phyloP scores from a whole-genome alignment of 2,888 invertebrate genomes.

The Diplolepis rosae region DNA sequence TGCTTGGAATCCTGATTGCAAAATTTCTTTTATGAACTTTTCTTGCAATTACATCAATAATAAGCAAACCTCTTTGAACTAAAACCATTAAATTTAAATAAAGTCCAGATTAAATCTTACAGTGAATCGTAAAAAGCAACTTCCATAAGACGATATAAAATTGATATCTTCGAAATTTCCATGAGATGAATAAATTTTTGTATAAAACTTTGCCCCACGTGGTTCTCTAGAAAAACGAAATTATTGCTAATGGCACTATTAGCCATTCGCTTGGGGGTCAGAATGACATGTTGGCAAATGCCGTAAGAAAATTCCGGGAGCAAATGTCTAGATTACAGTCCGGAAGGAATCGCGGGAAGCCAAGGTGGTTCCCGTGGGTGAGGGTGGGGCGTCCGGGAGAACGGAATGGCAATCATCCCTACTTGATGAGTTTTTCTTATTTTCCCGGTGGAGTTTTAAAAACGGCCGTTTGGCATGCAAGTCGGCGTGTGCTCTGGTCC shows the following conservation, averaged over 20 bases:
- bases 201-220: background rate
- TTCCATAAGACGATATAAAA: too few species aligned
- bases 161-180: background rate
- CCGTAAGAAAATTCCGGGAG: conserved; percentile 12
- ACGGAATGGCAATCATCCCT: conserved; percentile 63
- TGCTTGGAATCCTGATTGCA: conserved; percentile 7
- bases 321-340: conserved; percentile 44
- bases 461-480: conserved; percentile 65
- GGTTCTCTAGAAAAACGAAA: background rate
- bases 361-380: conserved; percentile 53
- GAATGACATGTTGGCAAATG: conserved; percentile 24
- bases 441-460: conserved; percentile 66
- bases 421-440: conserved; percentile 67
- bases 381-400: conserved; percentile 38
- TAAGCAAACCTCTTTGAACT: background rate
- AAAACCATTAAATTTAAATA: background rate
- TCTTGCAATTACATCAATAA: conserved; percentile 4
- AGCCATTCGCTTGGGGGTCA: background rate
- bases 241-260: conserved; percentile 2
- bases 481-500: conserved; percentile 48
- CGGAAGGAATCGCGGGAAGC: conserved; percentile 39
- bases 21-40: conserved; percentile 1
- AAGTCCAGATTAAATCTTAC: too few species aligned
- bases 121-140: too few species aligned
- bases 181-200: background rate